Evolutionary conservation across 2,113 vertebrate species (phyloP).

Genomic region (Dasyurus viverrinus): DNA sequence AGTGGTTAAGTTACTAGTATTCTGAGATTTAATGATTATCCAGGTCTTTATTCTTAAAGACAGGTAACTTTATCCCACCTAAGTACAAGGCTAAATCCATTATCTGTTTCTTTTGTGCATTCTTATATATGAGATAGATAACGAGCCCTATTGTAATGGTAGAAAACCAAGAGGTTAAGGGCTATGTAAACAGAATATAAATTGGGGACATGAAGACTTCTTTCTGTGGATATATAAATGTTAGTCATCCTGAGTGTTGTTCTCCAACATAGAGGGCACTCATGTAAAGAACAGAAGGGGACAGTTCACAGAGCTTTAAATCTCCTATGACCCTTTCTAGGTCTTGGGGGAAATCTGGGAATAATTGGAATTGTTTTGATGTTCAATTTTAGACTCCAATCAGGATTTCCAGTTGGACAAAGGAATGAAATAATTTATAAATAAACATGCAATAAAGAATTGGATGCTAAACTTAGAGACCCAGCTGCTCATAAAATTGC

Average conservation of each 20-base stretch:
- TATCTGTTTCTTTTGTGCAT: constrained; percentile 3
- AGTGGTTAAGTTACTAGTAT: constrained; percentile 16
- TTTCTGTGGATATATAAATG: not conserved
- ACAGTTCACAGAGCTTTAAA: not conserved
- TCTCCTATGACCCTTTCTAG: not conserved
- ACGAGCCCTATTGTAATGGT: not conserved
- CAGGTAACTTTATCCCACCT: not conserved
- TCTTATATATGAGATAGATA: not conserved
- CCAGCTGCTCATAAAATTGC: not conserved
- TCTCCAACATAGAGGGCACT: not conserved
- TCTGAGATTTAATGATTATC: not conserved
- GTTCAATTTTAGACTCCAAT: not conserved
- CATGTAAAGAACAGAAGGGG: not conserved
- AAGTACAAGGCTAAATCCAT: not conserved
- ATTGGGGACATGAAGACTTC: not conserved
- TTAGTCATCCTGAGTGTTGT: accelerated
- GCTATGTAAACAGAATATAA: constrained; percentile 12
- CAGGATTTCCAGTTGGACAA: not conserved
- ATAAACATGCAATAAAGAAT: not conserved
- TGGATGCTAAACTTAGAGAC: not conserved
- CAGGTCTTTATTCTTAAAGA: accelerated
- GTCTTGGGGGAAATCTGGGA: constrained; percentile 8
- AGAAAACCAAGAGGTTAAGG: not conserved
- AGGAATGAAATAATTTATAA: not conserved
- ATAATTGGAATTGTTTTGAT: constrained; percentile 13